These are phyloP conservation scores for Entomobrya proxima DNA, from an alignment of 2,888 invertebrate genomes.

Conservation along the genomic window DNA sequence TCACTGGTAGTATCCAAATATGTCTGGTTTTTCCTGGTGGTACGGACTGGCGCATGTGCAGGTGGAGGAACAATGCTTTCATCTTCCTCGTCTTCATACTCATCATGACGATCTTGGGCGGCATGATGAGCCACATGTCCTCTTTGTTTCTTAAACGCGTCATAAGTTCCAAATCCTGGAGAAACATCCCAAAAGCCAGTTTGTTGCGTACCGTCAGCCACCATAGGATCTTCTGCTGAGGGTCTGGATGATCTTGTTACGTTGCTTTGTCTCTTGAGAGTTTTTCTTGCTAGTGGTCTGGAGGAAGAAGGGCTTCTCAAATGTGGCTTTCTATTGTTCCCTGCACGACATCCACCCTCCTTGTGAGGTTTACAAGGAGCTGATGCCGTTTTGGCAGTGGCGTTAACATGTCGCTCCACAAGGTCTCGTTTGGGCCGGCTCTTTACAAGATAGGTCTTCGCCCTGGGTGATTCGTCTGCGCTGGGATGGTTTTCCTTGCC, in stretches of 20 bases:
- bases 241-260: background rate
- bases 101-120: conserved; percentile 49
- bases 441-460: conserved; percentile 38
- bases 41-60: background rate
- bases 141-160: conserved; percentile 64
- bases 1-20: conserved; percentile 70
- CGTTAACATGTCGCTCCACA: background rate
- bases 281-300: conserved; percentile 1
- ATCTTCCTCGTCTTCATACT: conserved; percentile 48
- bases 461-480: conserved; percentile 24
- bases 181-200: conserved; percentile 68
- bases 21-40: conserved; percentile 46
- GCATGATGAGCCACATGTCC: background rate
- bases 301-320: conserved; percentile 1
- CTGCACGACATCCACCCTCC: conserved; percentile 33
- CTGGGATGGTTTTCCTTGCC: conserved; percentile 19
- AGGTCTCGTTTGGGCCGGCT: conserved; percentile 50
- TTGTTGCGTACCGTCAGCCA: conserved; percentile 68
- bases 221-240: conserved; percentile 53
- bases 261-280: conserved; percentile 14
- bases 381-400: conserved; percentile 6
- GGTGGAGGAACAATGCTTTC: conserved; percentile 8
- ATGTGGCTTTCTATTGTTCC: background rate
- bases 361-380: conserved; percentile 48
- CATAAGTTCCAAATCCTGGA: conserved; percentile 40